Base-by-base conservation (phyloP, 2,888 invertebrate species). In the Celastrina argiolus region DNA sequence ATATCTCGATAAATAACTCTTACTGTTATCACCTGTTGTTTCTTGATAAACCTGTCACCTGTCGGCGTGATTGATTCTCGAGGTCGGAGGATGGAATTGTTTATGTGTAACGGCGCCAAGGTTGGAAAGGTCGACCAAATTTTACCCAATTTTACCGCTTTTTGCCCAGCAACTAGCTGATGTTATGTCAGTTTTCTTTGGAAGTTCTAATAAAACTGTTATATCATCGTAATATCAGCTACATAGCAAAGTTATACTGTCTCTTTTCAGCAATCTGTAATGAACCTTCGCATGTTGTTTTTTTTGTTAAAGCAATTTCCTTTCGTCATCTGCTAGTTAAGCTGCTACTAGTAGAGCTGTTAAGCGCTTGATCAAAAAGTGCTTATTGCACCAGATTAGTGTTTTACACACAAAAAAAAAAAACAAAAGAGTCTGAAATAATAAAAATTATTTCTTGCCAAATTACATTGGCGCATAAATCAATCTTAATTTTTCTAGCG, bases 1-100 rank as follows among this genome's bases (percentile, higher is more conserved):
- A 45, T 66, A 56, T 64, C 34, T 56, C 10, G 72, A 72, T 74
- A 72, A 73, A 66, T 64, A 56, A 66, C 65, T 68, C 70, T 69
- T 64, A 51, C 65, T 70, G 76, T 82, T 87, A 87, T 88, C 87
- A 77, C 72, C 71, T 74, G 78, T 83, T 77, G 81, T 82, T 74
- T 79, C 76, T 76, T 72, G 64, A 51, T 45, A 64, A 31, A 74
- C 70, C 71, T 78, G 81, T 81, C 80, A 75, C 75, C 72, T 82
- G 85, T 82, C 86, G 71, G 56, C 71, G 66, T 86, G 89, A 89
- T 88, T 86, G 88, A 89, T 89, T 79, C 72, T 72, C 75, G 79
- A 82, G 83, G 84, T 73, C 77, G 77, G 71, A 75, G 73, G 66
- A 74, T 83, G 85, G 85, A 87, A 85, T 80, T 77, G 76, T 78